phyloP scores from a whole-genome alignment of 2,113 vertebrate species.

The Urocolius indicus region DNA sequence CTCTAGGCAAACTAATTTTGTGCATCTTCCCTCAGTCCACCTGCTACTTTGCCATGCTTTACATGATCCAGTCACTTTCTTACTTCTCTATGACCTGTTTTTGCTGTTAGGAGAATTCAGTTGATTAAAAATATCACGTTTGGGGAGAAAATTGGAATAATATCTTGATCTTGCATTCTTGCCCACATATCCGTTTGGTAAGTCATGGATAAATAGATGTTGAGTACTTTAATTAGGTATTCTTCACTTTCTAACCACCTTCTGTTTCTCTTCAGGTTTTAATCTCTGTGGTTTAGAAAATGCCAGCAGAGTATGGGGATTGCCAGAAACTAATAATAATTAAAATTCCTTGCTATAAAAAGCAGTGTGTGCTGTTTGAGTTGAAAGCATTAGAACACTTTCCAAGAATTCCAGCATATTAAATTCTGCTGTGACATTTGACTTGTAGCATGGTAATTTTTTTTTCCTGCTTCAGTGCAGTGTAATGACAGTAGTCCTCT shows the following conservation, averaged over 20 bases:
- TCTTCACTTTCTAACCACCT: constrained; percentile 18
- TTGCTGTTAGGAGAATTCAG: not conserved
- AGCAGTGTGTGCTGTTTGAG: not conserved
- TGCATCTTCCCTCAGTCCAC: not conserved
- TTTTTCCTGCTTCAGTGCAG: not conserved
- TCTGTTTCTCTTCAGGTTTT: constrained; percentile 55
- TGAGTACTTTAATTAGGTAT: constrained; percentile 3
- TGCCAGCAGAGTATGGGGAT: constrained; percentile 35
- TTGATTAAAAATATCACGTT: not conserved
- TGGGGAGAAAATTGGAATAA: not conserved
- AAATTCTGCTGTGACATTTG: constrained; percentile 60
- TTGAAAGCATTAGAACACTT: constrained; percentile 40
- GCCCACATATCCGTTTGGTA: not conserved
- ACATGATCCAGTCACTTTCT: accelerated
- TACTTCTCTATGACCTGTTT: not conserved
- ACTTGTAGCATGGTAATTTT: constrained; percentile 56
- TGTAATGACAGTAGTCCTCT: constrained; percentile 19
- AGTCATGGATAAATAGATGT: not conserved
- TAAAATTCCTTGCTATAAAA: constrained; percentile 58
- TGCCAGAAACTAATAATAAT: constrained; percentile 60
- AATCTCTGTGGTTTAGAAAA: constrained; percentile 36
- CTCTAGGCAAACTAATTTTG: not conserved
- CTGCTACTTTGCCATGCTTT: not conserved
- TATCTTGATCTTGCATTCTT: not conserved
- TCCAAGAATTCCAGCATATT: constrained; percentile 61